Conservation (phyloP, 2,113 vertebrate species). For the Sminthopsis crassicaudata region DNA sequence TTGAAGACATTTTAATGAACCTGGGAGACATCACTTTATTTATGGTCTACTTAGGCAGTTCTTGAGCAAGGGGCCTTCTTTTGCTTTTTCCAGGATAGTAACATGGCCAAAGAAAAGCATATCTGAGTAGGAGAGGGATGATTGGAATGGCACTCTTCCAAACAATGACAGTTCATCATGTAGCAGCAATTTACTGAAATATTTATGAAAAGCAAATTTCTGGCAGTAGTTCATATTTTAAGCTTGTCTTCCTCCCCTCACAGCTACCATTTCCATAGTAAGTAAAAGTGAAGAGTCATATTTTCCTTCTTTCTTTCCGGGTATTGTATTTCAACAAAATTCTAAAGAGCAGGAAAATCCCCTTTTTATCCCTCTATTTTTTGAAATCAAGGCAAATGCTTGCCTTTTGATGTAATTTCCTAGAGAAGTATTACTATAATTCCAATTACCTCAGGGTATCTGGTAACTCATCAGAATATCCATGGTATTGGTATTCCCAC, state of each 20-base stretch:
- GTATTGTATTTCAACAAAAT: slow-evolving; percentile 21
- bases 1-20: slow-evolving; percentile 35
- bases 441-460: background rate
- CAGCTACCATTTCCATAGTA: background rate
- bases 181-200: background rate
- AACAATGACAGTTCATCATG: background rate
- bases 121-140: background rate
- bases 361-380: background rate
- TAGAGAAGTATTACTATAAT: slow-evolving; percentile 4
- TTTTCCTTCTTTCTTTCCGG: slow-evolving; percentile 26
- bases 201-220: background rate
- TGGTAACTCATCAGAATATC: background rate
- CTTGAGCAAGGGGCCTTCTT: slow-evolving; percentile 15
- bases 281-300: background rate
- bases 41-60: slow-evolving; percentile 22
- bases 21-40: background rate
- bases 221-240: slow-evolving; percentile 20
- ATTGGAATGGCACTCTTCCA: background rate
- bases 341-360: slow-evolving; percentile 12
- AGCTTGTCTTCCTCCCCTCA: slow-evolving; percentile 35
- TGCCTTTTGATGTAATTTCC: slow-evolving; percentile 21
- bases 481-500: background rate
- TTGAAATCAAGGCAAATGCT: background rate
- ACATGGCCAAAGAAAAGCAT: slow-evolving; percentile 16
- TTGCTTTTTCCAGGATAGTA: slow-evolving; percentile 31